A percentile compares a stretch with the other conserved stretches of the same genome.
phyloP scores from a whole-genome alignment of 2,113 vertebrate genomes.

The Podocnemis expansa region DNA sequence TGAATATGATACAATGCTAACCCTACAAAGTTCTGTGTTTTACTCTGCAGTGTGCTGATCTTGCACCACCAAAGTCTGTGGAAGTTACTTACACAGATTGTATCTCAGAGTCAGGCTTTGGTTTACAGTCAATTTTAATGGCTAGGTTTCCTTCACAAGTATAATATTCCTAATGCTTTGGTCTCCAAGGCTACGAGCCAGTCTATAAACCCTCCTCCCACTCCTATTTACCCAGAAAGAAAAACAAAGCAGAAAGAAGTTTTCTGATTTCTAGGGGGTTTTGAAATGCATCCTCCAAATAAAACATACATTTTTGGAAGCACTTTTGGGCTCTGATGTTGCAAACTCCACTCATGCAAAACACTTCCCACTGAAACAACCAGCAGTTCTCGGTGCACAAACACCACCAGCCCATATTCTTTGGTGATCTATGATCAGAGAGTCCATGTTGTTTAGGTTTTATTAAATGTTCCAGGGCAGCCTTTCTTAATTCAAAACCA shows the following conservation, averaged over 20 bases:
- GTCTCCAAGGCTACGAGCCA: constrained; percentile 63
- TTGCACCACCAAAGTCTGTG: not conserved
- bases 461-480: not conserved
- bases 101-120: not conserved
- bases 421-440: not conserved
- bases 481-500: not conserved
- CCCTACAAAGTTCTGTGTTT: fast-evolving
- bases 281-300: not conserved
- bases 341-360: not conserved
- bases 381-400: not conserved
- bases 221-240: constrained; percentile 61
- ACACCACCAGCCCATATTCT: not conserved
- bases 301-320: not conserved
- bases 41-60: fast-evolving
- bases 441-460: not conserved
- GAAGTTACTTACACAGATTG: not conserved
- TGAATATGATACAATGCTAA: not conserved
- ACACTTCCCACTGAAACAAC: not conserved
- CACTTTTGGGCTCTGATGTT: not conserved
- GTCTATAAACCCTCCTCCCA: constrained; percentile 56
- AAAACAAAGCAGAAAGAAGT: constrained; percentile 55
- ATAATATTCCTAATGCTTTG: constrained; percentile 2
- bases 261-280: constrained; percentile 12
- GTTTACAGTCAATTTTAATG: not conserved
- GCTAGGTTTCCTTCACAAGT: constrained; percentile 57